Conservation (phyloP, 2,888 invertebrate genomes). For the Calameuta filiformis region DNA sequence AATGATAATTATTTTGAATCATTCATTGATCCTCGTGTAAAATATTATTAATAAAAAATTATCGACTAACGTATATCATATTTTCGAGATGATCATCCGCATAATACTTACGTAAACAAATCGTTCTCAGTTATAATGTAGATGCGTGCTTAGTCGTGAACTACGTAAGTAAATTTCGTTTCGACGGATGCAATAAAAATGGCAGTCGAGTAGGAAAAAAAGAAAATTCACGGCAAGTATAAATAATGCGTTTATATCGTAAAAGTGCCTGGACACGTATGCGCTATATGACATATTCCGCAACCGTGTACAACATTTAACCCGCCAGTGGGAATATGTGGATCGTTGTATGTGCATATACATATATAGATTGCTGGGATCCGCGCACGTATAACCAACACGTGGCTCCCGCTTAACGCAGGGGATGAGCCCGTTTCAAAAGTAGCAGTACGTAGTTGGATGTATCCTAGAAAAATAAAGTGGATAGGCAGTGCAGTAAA, state of each 20-base stretch:
- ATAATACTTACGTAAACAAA: not conserved
- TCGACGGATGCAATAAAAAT: not conserved
- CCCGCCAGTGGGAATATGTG: not conserved
- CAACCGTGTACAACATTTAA: not conserved
- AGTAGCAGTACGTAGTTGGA: not conserved
- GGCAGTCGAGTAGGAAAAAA: not conserved
- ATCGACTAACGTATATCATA: not conserved
- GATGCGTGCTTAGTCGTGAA: not conserved
- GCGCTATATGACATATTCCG: not conserved
- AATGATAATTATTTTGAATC: not conserved
- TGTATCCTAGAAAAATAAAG: not conserved
- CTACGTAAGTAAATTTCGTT: not conserved
- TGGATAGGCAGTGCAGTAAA: not conserved
- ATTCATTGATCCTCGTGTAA: not conserved
- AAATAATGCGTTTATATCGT: not conserved
- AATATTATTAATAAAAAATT: not conserved
- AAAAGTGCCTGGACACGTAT: not conserved
- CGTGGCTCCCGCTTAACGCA: not conserved
- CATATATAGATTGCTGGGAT: not conserved
- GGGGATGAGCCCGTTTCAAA: not conserved
- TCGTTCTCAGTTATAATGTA: not conserved
- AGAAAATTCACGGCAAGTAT: not conserved
- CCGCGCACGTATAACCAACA: not conserved
- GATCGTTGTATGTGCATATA: not conserved
- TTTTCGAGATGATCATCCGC: too few relatives aligned